A percentile compares a stretch with the other conserved stretches of the same genome.
Conservation (phyloP, 2,888 invertebrate species). For the Tachina grossa region DNA sequence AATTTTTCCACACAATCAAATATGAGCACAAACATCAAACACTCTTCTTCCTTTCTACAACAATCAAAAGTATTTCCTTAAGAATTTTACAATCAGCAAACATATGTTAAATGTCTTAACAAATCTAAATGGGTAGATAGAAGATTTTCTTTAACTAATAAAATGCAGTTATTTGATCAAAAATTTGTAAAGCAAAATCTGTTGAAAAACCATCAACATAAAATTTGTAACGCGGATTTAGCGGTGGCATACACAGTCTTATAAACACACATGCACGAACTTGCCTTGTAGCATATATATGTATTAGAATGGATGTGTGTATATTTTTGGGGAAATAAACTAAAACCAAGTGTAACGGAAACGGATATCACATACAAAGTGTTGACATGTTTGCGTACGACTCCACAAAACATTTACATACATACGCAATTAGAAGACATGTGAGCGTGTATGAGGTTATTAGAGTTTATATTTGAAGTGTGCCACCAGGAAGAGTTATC, state of each 20-base stretch:
- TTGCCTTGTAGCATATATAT: background rate
- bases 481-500: slow-evolving; percentile 52
- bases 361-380: slow-evolving; percentile 81
- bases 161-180: slow-evolving; percentile 47
- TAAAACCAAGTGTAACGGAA: slow-evolving; percentile 74
- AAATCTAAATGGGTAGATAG: slow-evolving; percentile 15
- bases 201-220: slow-evolving; percentile 34
- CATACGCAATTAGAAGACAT: background rate
- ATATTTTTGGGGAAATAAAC: slow-evolving; percentile 10
- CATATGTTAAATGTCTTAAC: slow-evolving; percentile 55
- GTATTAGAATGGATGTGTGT: background rate
- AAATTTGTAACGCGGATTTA: slow-evolving; percentile 66
- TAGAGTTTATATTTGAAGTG: slow-evolving; percentile 9
- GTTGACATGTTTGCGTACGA: slow-evolving; percentile 78
- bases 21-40: background rate
- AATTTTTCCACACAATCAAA: slow-evolving; percentile 49
- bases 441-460: background rate
- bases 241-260: background rate
- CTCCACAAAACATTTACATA: slow-evolving; percentile 1
- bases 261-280: slow-evolving; percentile 12
- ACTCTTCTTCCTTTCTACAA: background rate
- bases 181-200: slow-evolving; percentile 35
- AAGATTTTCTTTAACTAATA: background rate
- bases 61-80: slow-evolving; percentile 16
- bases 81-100: slow-evolving; percentile 17